Percentiles rank a stretch among this genome's conserved stretches.
These are phyloP conservation scores for Calidris pygmaea DNA, from an alignment of 2,113 vertebrate genomes.

Conservation along the genomic window DNA sequence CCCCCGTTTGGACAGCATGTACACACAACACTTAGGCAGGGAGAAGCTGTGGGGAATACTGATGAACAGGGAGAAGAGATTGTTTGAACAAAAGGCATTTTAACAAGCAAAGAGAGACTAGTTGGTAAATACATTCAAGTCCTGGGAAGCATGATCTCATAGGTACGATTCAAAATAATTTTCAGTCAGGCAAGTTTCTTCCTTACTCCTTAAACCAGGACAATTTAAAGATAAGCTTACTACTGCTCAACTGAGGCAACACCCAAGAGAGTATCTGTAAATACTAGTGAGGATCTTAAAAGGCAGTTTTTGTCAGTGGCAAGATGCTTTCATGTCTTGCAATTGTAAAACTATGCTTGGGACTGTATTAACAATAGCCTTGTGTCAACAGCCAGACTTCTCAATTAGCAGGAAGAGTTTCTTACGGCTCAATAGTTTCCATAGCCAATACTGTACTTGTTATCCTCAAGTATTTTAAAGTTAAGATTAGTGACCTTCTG, in stretches of 20 bases:
- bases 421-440: neutral
- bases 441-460: neutral
- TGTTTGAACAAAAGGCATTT: neutral
- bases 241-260: neutral
- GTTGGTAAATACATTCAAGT: neutral
- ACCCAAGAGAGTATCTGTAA: neutral
- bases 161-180: neutral
- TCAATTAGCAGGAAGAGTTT: neutral
- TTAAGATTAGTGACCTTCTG: neutral
- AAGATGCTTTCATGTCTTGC: neutral
- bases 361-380: neutral
- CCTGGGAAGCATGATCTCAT: neutral
- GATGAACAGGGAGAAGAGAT: neutral
- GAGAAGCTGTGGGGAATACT: neutral
- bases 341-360: neutral
- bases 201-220: neutral
- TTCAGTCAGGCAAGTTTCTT: neutral
- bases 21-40: neutral
- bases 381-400: neutral
- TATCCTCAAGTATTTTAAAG: neutral
- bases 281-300: neutral
- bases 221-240: neutral
- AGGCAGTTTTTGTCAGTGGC: neutral
- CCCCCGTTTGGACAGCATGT: neutral
- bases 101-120: neutral